phyloP scores from a whole-genome alignment of 1,140 invertebrate genomes.

The Lepidurus apus region DNA sequence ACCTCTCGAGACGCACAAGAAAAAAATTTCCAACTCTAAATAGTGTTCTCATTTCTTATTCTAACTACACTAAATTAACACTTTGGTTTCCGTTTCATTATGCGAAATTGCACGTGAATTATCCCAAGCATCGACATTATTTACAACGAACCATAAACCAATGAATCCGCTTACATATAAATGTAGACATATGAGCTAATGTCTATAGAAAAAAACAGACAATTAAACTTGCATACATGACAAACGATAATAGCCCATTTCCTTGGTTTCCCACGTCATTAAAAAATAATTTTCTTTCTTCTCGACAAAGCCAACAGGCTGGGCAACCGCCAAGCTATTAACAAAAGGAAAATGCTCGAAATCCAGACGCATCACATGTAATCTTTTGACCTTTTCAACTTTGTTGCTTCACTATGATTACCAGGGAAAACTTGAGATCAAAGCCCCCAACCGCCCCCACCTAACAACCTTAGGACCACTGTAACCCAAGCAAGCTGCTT shows the following conservation, averaged over 20 bases:
- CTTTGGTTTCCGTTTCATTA: background rate
- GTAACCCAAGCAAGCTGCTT: background rate
- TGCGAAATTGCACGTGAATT: background rate
- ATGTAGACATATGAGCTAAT: too few species aligned
- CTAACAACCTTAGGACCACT: background rate
- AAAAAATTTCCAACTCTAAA: background rate
- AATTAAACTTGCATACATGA: too few species aligned
- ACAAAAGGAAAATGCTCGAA: background rate
- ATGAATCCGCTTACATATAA: background rate
- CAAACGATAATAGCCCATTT: too few species aligned
- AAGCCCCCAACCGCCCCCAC: background rate
- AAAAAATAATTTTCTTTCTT: background rate
- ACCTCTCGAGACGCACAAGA: constrained; percentile 9
- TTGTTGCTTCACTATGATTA: background rate
- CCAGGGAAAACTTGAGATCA: constrained; percentile 13
- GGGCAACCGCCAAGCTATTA: background rate
- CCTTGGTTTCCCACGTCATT: background rate
- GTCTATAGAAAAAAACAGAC: too few species aligned
- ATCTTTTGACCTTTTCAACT: background rate
- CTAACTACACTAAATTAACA: background rate
- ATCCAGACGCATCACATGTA: background rate
- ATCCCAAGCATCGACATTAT: background rate
- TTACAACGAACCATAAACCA: background rate
- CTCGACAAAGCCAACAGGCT: too few species aligned
- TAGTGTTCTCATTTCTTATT: background rate